Percentiles rank a stretch among this genome's conserved stretches.
Evolutionary conservation across 2,113 vertebrate species (phyloP).

Genomic region (Hepsetus odoe): DNA sequence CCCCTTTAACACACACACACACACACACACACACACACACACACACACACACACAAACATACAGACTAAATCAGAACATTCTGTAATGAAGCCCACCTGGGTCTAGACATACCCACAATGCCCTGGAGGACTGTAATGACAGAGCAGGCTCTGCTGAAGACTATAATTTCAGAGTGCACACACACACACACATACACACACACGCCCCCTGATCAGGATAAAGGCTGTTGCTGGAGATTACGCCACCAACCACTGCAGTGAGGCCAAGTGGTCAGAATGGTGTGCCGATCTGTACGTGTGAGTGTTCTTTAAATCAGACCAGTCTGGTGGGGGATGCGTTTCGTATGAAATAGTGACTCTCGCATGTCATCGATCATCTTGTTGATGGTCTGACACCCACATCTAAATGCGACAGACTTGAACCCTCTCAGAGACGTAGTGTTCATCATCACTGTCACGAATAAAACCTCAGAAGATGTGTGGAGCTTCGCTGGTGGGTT

Average conservation of each 20-base stretch:
- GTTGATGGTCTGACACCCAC: no score
- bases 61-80: constrained; percentile 49
- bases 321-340: no score
- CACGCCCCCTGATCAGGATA: constrained; percentile 36
- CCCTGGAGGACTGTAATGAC: constrained; percentile 45
- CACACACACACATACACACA: background rate
- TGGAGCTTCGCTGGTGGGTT: no score
- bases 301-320: background rate
- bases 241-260: constrained; percentile 36
- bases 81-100: constrained; percentile 48
- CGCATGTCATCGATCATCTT: no score
- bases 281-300: background rate
- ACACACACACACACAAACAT: constrained; percentile 15
- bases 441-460: no score
- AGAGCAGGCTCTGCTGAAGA: constrained; percentile 44
- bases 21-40: background rate
- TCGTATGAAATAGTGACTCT: no score
- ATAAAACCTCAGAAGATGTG: no score
- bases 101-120: constrained; percentile 51
- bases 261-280: constrained; percentile 13
- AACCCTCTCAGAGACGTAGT: no score
- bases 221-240: constrained; percentile 25
- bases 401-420: no score
- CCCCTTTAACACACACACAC: constrained; percentile 17
- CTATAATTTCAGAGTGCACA: constrained; percentile 45